A percentile compares a stretch with the other conserved stretches of the same genome.
These are phyloP conservation scores for Diabrotica balteata DNA, from an alignment of 2,888 invertebrate species.

Conservation along the genomic window DNA sequence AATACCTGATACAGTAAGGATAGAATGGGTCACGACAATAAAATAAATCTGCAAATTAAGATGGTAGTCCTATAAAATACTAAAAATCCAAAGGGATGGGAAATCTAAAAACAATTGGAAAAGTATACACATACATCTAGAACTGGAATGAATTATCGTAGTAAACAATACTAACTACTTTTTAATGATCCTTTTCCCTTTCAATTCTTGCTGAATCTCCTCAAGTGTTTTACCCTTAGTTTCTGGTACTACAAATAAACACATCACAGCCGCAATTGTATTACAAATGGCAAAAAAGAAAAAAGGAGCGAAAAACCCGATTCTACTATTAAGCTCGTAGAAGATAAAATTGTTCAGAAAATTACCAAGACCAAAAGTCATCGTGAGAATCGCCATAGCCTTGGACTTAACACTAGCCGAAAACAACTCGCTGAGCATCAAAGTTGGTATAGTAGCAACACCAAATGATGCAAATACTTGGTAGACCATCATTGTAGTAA, in stretches of 20 bases:
- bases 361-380: conserved; percentile 45
- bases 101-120: too few relatives aligned
- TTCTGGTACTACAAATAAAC: conserved; percentile 50
- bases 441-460: conserved; percentile 49
- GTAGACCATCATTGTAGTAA: conserved; percentile 48
- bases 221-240: conserved; percentile 53
- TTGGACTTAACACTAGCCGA: conserved; percentile 52
- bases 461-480: conserved; percentile 46
- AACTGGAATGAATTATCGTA: too few relatives aligned
- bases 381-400: conserved; percentile 46
- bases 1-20: too few relatives aligned
- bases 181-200: neutral
- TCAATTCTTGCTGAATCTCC: conserved; percentile 50
- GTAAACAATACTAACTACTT: too few relatives aligned
- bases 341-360: conserved; percentile 48
- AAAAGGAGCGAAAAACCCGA: conserved; percentile 53
- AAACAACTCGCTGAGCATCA: conserved; percentile 51
- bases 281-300: conserved; percentile 48
- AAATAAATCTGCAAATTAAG: too few relatives aligned
- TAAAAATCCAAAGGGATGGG: too few relatives aligned
- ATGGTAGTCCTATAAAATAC: too few relatives aligned
- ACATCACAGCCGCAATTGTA: conserved; percentile 42
- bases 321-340: conserved; percentile 45
- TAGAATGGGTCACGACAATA: too few relatives aligned
- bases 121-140: too few relatives aligned